A percentile compares a stretch with the other conserved stretches of the same genome.
phyloP scores from a whole-genome alignment of 2,797 vertebrate species.

The Uromys caudimaculatus region DNA sequence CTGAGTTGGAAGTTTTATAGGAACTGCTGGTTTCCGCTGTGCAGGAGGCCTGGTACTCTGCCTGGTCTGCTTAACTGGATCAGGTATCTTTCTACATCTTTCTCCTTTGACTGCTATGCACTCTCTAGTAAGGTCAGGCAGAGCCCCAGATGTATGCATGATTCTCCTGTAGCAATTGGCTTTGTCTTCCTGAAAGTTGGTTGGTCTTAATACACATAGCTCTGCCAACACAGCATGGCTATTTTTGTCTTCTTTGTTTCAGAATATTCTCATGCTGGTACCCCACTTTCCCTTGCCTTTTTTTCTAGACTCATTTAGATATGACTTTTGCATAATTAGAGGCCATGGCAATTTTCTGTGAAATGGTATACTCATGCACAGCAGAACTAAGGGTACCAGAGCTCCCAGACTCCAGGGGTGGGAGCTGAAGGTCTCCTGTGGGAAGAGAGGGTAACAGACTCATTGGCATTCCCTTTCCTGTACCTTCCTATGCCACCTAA shows the following conservation, averaged over 20 bases:
- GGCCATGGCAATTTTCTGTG: conserved; percentile 31
- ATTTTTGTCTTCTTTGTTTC: conserved; percentile 63
- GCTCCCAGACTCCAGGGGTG: too few relatives aligned
- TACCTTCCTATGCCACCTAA: background rate
- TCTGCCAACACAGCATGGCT: background rate
- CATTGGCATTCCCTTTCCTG: background rate
- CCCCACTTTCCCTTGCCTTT: background rate
- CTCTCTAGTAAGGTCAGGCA: background rate
- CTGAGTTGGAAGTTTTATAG: background rate
- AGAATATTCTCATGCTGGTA: background rate
- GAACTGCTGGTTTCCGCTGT: background rate
- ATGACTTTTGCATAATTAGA: conserved; percentile 64
- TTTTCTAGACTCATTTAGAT: conserved; percentile 31
- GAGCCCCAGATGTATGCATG: background rate
- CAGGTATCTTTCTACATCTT: background rate
- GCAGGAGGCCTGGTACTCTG: background rate
- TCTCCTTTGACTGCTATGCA: background rate
- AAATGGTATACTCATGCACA: background rate
- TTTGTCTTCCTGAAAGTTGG: conserved; percentile 27
- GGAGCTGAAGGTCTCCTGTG: background rate
- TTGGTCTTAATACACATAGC: background rate
- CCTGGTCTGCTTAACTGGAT: fast-evolving
- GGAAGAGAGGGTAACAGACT: background rate
- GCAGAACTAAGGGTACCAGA: background rate
- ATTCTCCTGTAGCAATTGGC: background rate